Percentiles rank a stretch among this genome's conserved stretches.
Conservation (phyloP, 1,140 invertebrate genomes). For the Zaprionus tsacasi region DNA sequence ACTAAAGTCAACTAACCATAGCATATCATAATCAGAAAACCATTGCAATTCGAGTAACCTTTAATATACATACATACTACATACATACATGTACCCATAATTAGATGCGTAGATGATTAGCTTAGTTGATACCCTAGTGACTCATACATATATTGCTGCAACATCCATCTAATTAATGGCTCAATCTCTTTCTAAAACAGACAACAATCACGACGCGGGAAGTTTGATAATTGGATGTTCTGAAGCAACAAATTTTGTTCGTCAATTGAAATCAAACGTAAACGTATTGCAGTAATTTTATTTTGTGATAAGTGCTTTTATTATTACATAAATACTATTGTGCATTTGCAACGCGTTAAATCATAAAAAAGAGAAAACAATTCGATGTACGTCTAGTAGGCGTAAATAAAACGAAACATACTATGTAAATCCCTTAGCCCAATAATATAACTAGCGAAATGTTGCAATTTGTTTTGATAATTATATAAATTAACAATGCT, state of each 20-base stretch:
- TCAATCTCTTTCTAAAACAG: conserved; percentile 61
- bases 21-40: conserved; percentile 37
- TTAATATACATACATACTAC: neutral
- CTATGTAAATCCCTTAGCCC: conserved; percentile 21
- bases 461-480: conserved; percentile 55
- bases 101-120: conserved; percentile 38
- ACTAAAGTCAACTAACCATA: conserved; percentile 21
- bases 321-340: conserved; percentile 36
- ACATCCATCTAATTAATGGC: conserved; percentile 46
- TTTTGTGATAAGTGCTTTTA: conserved; percentile 67
- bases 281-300: conserved; percentile 61
- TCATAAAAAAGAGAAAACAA: conserved; percentile 25
- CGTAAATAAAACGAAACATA: conserved; percentile 11
- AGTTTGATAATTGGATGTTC: conserved; percentile 83
- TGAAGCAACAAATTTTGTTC: conserved; percentile 40
- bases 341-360: conserved; percentile 54
- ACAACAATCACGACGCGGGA: conserved; percentile 76
- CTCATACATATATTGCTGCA: neutral
- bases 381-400: too few relatives aligned
- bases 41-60: conserved; percentile 25
- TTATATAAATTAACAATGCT: conserved; percentile 36
- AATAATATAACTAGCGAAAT: conserved; percentile 64
- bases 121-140: conserved; percentile 10
- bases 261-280: conserved; percentile 5
- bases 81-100: conserved; percentile 8